Evolutionary conservation across 2,113 vertebrate genomes (phyloP).

Genomic region (Pterocles orientalis): DNA sequence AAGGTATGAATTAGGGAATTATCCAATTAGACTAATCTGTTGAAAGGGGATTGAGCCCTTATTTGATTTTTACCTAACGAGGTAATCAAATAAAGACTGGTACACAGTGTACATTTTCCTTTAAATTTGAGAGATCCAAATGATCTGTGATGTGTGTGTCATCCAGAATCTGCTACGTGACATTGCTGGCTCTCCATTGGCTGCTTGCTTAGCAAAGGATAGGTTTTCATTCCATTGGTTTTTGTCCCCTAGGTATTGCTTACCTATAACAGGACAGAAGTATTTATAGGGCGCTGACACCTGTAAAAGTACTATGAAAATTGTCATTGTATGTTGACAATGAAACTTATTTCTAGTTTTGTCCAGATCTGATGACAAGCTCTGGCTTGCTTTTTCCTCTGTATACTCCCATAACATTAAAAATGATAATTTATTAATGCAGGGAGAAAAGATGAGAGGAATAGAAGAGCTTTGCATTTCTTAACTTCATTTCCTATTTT

Average conservation of each 20-base stretch:
- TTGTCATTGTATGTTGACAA: not conserved
- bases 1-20: not conserved
- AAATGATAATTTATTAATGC: not conserved
- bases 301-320: not conserved
- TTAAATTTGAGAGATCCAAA: not conserved
- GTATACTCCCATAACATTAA: not conserved
- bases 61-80: slow-evolving; percentile 8
- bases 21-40: not conserved
- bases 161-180: not conserved
- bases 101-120: not conserved
- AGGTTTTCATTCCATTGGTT: not conserved
- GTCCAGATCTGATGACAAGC: not conserved
- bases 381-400: not conserved
- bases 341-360: not conserved
- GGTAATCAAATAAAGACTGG: not conserved
- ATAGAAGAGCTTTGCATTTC: not conserved
- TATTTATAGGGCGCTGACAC: not conserved
- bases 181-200: not conserved
- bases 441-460: not conserved
- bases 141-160: not conserved
- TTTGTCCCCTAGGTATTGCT: not conserved
- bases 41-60: not conserved
- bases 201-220: not conserved
- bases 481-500: slow-evolving; percentile 28
- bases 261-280: not conserved